These are phyloP conservation scores for Aldrovandia affinis DNA, from an alignment of 2,797 vertebrate genomes.

Conservation along the genomic window DNA sequence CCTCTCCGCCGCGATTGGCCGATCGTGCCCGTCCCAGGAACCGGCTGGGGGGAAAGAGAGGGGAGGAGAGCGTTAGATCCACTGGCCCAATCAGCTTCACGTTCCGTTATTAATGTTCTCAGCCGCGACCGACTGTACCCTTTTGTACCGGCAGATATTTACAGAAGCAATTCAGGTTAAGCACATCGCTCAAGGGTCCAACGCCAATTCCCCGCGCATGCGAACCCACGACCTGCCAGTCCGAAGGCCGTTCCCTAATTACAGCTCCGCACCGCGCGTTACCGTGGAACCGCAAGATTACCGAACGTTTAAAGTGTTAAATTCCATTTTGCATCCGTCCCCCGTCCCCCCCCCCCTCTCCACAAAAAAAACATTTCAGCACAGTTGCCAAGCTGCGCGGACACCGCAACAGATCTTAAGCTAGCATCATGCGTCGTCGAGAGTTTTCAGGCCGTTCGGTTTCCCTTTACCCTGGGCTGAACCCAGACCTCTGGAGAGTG, in stretches of 20 bases:
- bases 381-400: background rate
- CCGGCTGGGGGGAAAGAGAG: background rate
- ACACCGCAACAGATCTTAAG: slow-evolving; percentile 49
- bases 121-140: background rate
- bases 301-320: background rate
- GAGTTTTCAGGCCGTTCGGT: slow-evolving; percentile 33
- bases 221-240: background rate
- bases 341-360: no score
- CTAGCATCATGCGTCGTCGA: slow-evolving; percentile 29
- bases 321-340: background rate
- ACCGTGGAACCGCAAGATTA: background rate
- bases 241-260: background rate
- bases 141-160: background rate
- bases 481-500: slow-evolving; percentile 68
- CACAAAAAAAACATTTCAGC: slow-evolving; percentile 31
- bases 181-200: slow-evolving; percentile 2
- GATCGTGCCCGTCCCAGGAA: slow-evolving; percentile 2
- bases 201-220: background rate
- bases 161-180: background rate
- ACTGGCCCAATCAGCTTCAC: slow-evolving; percentile 33
- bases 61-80: background rate
- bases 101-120: slow-evolving; percentile 20
- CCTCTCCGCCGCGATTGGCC: slow-evolving; percentile 5
- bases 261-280: background rate
- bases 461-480: slow-evolving; percentile 75